These are phyloP conservation scores for Catharus fuscescens DNA, from an alignment of 2,113 vertebrate species.

Conservation along the genomic window DNA sequence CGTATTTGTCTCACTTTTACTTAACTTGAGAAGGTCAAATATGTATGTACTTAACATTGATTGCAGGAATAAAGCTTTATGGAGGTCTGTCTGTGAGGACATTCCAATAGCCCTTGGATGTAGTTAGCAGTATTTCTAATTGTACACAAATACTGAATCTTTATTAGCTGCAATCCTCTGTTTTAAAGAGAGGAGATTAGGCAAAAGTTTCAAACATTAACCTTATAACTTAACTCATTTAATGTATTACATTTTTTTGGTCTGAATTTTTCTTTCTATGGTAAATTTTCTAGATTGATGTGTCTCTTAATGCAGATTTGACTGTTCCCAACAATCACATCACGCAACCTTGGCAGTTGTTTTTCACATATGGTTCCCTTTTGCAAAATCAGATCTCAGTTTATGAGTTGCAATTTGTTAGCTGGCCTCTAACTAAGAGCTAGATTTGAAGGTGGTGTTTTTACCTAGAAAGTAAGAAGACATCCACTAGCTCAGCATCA, in stretches of 20 bases:
- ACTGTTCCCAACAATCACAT: background rate
- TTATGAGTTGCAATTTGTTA: background rate
- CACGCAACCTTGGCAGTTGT: background rate
- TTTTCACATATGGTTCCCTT: background rate
- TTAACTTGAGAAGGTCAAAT: conserved; percentile 8
- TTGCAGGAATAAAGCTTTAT: background rate
- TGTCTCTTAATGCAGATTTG: background rate
- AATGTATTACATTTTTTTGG: background rate
- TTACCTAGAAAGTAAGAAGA: background rate
- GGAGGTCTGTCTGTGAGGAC: background rate
- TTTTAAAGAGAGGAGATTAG: background rate
- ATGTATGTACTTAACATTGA: background rate
- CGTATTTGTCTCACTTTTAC: background rate
- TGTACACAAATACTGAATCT: background rate
- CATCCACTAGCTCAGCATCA: background rate
- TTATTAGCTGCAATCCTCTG: background rate
- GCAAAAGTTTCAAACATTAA: background rate
- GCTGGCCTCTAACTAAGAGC: background rate
- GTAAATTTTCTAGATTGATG: background rate
- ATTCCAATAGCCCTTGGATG: background rate
- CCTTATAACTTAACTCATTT: background rate
- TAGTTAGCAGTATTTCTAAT: background rate
- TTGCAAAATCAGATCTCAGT: background rate
- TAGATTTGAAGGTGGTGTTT: background rate
- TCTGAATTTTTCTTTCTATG: background rate